A percentile compares a stretch with the other conserved stretches of the same genome.
Evolutionary conservation across 2,797 vertebrate genomes (phyloP).

Genomic region (Prionace glauca): DNA sequence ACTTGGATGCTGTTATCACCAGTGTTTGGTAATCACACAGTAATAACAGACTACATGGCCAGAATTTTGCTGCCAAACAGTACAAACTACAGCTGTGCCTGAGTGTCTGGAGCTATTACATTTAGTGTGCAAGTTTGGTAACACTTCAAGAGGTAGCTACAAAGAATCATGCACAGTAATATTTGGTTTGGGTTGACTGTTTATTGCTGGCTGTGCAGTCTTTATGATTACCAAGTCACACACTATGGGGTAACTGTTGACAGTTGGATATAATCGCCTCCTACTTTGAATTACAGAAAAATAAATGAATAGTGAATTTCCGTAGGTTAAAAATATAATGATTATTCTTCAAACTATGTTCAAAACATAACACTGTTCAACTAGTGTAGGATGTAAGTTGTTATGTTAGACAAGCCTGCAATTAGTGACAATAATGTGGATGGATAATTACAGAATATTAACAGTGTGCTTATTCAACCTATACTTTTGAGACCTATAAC

Average conservation of each 20-base stretch:
- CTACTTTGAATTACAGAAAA: neutral
- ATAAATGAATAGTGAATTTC: conserved; percentile 8
- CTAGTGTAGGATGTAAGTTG: conserved; percentile 16
- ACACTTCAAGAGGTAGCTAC: conserved; percentile 19
- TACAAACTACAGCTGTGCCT: conserved; percentile 2
- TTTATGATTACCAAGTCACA: neutral
- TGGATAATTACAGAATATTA: conserved; percentile 33
- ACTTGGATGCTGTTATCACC: conserved; percentile 15
- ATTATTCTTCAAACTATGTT: conserved; percentile 1
- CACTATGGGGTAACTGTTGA: neutral
- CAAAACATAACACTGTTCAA: conserved; percentile 3
- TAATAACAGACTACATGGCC: neutral
- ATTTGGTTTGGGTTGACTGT: conserved; percentile 4
- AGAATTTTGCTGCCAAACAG: conserved; percentile 20
- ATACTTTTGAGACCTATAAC: conserved; percentile 25
- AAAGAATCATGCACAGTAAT: neutral
- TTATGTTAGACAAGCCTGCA: conserved; percentile 13
- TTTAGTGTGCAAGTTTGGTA: conserved; percentile 11
- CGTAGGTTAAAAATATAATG: neutral
- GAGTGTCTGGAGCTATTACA: conserved; percentile 14
- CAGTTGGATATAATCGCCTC: neutral
- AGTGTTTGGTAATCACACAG: conserved; percentile 29
- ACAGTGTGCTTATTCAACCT: conserved; percentile 27
- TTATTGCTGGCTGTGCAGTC: neutral
- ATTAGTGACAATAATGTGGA: conserved; percentile 33